Percentiles rank a stretch among this genome's conserved stretches.
phyloP scores from a whole-genome alignment of 2,888 invertebrate species.

The Xanthia icteritia region DNA sequence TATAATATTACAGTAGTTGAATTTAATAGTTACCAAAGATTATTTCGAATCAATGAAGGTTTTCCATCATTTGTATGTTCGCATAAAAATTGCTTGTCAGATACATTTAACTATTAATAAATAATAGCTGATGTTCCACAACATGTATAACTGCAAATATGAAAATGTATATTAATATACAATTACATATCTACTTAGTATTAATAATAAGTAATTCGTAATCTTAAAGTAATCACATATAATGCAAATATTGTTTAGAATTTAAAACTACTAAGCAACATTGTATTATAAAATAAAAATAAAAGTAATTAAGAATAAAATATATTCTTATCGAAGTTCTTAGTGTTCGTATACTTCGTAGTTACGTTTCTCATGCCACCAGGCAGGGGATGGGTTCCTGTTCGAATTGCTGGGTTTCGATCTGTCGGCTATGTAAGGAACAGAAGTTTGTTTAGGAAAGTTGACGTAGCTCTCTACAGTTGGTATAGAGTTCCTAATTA shows the following conservation, averaged over 20 bases:
- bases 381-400: slow-evolving; percentile 61
- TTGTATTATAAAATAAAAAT: neutral
- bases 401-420: slow-evolving; percentile 47
- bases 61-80: slow-evolving; percentile 16
- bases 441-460: slow-evolving; percentile 69
- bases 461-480: slow-evolving; percentile 71
- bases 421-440: slow-evolving; percentile 61
- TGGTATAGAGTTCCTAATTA: slow-evolving; percentile 65
- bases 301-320: slow-evolving; percentile 19
- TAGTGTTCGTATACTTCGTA: slow-evolving; percentile 76
- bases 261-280: slow-evolving; percentile 37
- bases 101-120: slow-evolving; percentile 63
- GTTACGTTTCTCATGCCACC: slow-evolving; percentile 73
- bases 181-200: slow-evolving; percentile 59
- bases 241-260: slow-evolving; percentile 23
- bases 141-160: slow-evolving; percentile 51
- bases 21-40: slow-evolving; percentile 7
- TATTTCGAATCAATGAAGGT: slow-evolving; percentile 20
- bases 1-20: slow-evolving; percentile 11
- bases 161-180: slow-evolving; percentile 66
- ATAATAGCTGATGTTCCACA: slow-evolving; percentile 63
- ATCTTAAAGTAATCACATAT: neutral
- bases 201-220: slow-evolving; percentile 20
- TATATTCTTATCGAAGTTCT: slow-evolving; percentile 35
- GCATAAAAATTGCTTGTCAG: slow-evolving; percentile 33